Evolutionary conservation across 2,113 vertebrate genomes (phyloP).

Genomic region (Cheirogaleus medius): DNA sequence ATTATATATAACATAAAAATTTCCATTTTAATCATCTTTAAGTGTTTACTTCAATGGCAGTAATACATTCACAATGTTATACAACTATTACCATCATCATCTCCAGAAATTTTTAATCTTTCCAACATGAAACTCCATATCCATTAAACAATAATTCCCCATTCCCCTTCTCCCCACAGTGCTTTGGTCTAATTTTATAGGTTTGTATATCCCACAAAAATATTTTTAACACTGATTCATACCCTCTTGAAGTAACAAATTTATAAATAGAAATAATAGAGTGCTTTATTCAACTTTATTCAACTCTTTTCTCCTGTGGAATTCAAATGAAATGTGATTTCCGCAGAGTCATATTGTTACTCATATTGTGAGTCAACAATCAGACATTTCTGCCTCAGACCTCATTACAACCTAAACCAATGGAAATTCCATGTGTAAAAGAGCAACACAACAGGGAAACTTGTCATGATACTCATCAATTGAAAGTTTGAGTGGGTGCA

Average conservation of each 20-base stretch:
- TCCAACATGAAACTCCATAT: neutral
- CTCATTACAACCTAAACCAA: neutral
- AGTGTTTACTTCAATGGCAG: neutral
- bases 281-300: neutral
- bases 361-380: no score
- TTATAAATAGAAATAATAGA: neutral
- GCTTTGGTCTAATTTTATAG: neutral
- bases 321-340: slow-evolving; percentile 9
- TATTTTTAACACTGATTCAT: neutral
- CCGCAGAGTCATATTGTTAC: neutral
- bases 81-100: no score
- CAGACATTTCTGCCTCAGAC: neutral
- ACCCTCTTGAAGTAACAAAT: neutral
- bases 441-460: neutral
- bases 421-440: neutral
- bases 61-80: neutral
- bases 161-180: no score
- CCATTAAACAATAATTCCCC: neutral
- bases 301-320: neutral
- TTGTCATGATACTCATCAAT: neutral
- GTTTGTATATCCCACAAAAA: neutral
- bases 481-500: neutral
- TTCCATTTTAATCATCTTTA: neutral
- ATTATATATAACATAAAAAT: neutral
- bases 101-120: neutral